Base-by-base conservation (phyloP, 2,888 invertebrate species). In the Apoderus coryli region DNA sequence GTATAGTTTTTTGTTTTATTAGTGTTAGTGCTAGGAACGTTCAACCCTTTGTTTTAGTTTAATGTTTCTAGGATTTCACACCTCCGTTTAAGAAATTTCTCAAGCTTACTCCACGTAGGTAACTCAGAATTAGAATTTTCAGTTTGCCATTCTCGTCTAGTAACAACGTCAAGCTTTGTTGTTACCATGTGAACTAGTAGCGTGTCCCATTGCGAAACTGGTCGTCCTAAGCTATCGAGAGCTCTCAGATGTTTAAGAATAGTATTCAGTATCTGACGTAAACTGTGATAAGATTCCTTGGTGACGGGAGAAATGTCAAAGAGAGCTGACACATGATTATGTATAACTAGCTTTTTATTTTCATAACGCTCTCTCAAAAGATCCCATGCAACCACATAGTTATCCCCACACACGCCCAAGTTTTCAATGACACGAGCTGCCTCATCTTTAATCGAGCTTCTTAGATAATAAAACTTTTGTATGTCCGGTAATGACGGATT, bases 181-280 rank as follows among this genome's bases (percentile, higher is more conserved):
- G 12, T 13, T 3, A 28, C 28, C 16, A 28, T 13, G 12, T 28
- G 19, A 13, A 28, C 14, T 9, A 28, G 28, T n/a, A 28, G n/a
- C n/a, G 19, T 11, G 22, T 28, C 16, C 19, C 28, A 28, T n/a
- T 19, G 12, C 4, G 16, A 3, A 3, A 28, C 16, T 2, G 28
- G 28, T 10, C 22, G 19, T 15, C 22, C 29, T 12, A 29, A n/a
- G 10, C 22, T 13, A 3, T 22, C 14, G 11, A 22, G 9, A 13
- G 14, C 19, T 12, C 28, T 5, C 2, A 28, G 13, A n/a, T 28
- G 4, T 22, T 28, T 28, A 10, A 28, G 10, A 6, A 22, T 15
- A 22, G 4, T 14, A n/a, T 15, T 16, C 3, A 15, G 11, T 9
- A 27, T 5, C 5, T 27, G 14, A 5, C 27, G 22, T n/a, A 29